Conservation (phyloP, 2,888 invertebrate species). For the Keiferia lycopersicella region DNA sequence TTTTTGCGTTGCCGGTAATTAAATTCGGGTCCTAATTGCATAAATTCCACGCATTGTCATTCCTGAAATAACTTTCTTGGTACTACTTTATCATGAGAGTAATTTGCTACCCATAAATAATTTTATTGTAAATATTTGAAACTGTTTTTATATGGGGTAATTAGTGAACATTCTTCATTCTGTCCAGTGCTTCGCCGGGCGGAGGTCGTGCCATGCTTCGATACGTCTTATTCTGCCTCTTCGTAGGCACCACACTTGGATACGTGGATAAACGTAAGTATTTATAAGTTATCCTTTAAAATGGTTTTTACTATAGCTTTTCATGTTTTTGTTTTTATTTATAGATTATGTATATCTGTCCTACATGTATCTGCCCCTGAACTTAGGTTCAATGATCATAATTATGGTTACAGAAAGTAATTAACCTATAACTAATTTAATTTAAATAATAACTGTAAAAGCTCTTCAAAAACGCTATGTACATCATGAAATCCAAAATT, state of each 20-base stretch:
- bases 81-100: slow-evolving; percentile 28
- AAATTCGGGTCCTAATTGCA: slow-evolving; percentile 10
- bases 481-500: too few species aligned
- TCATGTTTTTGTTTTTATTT: background rate
- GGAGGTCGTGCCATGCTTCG: slow-evolving; percentile 52
- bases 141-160: background rate
- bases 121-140: background rate
- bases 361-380: background rate
- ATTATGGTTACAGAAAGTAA: background rate
- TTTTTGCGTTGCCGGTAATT: slow-evolving; percentile 28
- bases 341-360: background rate
- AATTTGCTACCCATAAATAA: slow-evolving; percentile 31
- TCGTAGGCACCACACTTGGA: slow-evolving; percentile 53
- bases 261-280: slow-evolving; percentile 60
- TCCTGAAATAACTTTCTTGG: slow-evolving; percentile 32
- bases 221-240: slow-evolving; percentile 49
- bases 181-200: slow-evolving; percentile 42
- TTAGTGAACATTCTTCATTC: slow-evolving; percentile 40
- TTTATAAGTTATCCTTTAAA: background rate
- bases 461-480: too few species aligned
- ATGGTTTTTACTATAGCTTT: slow-evolving; percentile 18
- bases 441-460: too few species aligned
- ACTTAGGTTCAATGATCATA: background rate
- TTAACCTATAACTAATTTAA: too few species aligned
- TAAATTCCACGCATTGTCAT: slow-evolving; percentile 26